A percentile compares a stretch with the other conserved stretches of the same genome.
Conservation (phyloP, 2,888 invertebrate genomes). For the Cataglyphis livida region DNA sequence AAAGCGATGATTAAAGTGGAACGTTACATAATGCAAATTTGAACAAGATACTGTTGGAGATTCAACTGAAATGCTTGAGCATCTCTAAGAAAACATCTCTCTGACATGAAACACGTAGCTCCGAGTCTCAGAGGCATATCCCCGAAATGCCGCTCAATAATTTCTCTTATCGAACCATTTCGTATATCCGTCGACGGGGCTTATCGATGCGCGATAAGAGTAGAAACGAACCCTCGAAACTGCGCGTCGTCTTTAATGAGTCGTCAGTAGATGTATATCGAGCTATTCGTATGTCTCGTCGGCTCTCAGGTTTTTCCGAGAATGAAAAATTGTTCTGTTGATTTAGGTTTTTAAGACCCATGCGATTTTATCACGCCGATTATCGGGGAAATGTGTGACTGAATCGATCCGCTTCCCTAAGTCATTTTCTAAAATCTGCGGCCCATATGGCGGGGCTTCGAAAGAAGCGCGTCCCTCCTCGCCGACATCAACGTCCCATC, state of each 20-base stretch:
- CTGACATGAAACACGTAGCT: conserved; percentile 17
- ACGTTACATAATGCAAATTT: conserved; percentile 46
- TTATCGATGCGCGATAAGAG: conserved; percentile 69
- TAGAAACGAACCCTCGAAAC: conserved; percentile 51
- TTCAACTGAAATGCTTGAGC: conserved; percentile 4
- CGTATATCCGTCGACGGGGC: conserved; percentile 53
- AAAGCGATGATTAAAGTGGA: conserved; percentile 25
- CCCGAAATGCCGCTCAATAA: conserved; percentile 57
- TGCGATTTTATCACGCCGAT: conserved; percentile 61
- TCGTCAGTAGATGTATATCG: conserved; percentile 50
- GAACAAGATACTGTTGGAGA: conserved; percentile 40
- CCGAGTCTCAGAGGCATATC: conserved; percentile 23
- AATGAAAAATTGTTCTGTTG: conserved; percentile 68
- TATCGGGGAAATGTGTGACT: conserved; percentile 49
- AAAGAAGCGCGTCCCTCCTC: conserved; percentile 25
- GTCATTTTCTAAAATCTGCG: conserved; percentile 48
- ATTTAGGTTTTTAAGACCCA: conserved; percentile 44
- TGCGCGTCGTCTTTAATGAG: conserved; percentile 38
- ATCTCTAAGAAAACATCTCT: conserved; percentile 35
- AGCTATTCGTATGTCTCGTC: conserved; percentile 62
- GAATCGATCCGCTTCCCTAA: conserved; percentile 31
- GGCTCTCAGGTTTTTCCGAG: conserved; percentile 56
- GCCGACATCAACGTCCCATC: neutral
- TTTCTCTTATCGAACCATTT: conserved; percentile 65
- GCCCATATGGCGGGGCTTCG: conserved; percentile 24